These are phyloP conservation scores for Acromyrmex heyeri DNA, from an alignment of 1,140 invertebrate species.

Conservation along the genomic window DNA sequence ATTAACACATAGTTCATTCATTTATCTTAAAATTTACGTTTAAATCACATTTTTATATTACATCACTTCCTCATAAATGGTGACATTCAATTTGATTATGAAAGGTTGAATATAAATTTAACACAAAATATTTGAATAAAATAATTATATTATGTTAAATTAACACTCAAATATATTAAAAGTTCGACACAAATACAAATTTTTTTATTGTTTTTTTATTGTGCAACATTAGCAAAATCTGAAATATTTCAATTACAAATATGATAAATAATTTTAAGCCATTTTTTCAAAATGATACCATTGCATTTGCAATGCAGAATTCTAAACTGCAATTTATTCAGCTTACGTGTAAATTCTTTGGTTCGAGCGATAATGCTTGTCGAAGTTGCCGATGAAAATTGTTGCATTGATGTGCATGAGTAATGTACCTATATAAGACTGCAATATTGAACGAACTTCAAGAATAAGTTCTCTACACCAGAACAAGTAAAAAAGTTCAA, in stretches of 20 bases:
- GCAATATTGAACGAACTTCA: slow-evolving; percentile 20
- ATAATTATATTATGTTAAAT: too few species aligned
- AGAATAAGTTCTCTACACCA: slow-evolving; percentile 9
- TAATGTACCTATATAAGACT: neutral
- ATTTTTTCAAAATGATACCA: neutral
- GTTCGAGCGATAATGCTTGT: neutral
- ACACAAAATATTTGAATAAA: too few species aligned
- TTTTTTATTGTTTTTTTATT: too few species aligned
- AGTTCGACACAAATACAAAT: too few species aligned
- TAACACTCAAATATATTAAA: too few species aligned
- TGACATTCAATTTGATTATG: too few species aligned
- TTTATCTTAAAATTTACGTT: too few species aligned
- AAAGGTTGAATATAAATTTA: too few species aligned
- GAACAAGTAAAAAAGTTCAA: slow-evolving; percentile 31
- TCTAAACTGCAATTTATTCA: neutral
- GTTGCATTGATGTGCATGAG: slow-evolving; percentile 4
- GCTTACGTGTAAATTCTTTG: neutral
- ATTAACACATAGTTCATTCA: too few species aligned
- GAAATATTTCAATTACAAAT: neutral
- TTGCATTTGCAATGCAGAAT: neutral
- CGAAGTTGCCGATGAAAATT: slow-evolving; percentile 20
- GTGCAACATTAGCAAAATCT: neutral
- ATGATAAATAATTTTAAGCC: neutral
- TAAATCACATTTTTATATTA: too few species aligned
- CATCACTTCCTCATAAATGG: too few species aligned